Base-by-base conservation (phyloP, 2,797 vertebrate species). In the Rallus crepitans region DNA sequence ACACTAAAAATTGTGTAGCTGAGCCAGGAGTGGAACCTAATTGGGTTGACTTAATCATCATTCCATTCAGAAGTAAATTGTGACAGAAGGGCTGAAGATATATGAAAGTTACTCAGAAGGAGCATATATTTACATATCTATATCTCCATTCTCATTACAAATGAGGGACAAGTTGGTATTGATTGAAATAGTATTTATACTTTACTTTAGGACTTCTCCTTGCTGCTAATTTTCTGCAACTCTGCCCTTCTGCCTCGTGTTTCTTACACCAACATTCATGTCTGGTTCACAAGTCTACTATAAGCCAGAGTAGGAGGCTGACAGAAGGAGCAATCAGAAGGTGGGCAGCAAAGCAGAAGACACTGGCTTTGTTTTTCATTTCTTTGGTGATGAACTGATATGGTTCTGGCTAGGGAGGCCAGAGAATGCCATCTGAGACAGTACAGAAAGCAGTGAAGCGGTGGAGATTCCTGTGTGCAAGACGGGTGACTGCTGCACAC, bases 271-370 rank as follows among this genome's bases (percentile, higher is more conserved):
- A 80, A 68, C 18, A 24, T 64, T 83, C 64, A 24, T n/a, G 75
- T 81, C 35, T 89, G 56, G 59, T 82, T 89, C 73, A 50, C 48
- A 77, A 82, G 52, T 71, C 50, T 76, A 24, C 70, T 68, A 12
- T 37, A 60, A 15, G 56, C 39, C 3, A 2, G 59, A 94, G 70
- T 20, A 66, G 90, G 60, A 84, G 40, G 63, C 53, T 73, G 83
- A 47, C 70, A 96, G 90, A 48, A 90, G 88, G 66, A 94, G 71
- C 35, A 90, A 39, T 75, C 70, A 87, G 48, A 76, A 83, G 33
- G 83, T 73, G 40, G 77, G 56, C 61, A 85, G 60, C 80, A 82
- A 82, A 90, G 30, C 24, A 84, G 59, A 45, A 79, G 42, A 52
- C 3, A 55, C 55, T 87, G 81, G 21, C 19, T 59, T 88, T 70